phyloP scores from a whole-genome alignment of 2,888 invertebrate species.

The Apamea sordens region DNA sequence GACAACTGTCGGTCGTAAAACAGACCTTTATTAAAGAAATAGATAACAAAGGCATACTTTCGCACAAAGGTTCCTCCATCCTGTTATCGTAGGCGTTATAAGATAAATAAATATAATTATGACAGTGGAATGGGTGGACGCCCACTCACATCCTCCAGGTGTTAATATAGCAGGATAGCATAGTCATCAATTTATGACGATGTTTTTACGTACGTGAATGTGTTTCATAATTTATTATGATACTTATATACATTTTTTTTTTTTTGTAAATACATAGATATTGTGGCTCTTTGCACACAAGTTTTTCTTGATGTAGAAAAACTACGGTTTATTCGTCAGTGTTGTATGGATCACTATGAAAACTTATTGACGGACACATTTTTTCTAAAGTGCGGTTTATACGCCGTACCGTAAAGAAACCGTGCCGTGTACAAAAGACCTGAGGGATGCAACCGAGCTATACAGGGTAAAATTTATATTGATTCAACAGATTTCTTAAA shows the following conservation, averaged over 20 bases:
- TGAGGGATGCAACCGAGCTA: too few species aligned
- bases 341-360: neutral
- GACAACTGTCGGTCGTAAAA: neutral
- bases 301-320: neutral
- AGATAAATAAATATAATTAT: constrained; percentile 12
- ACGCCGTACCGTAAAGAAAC: neutral
- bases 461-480: too few species aligned
- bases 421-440: neutral
- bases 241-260: too few species aligned
- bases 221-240: neutral
- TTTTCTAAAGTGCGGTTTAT: too few species aligned
- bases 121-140: too few species aligned
- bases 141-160: constrained; percentile 9
- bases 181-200: neutral
- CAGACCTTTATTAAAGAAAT: neutral
- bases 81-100: neutral
- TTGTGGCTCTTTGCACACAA: neutral
- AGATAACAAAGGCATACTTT: constrained; percentile 7
- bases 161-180: neutral
- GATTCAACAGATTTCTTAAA: too few species aligned
- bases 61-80: neutral
- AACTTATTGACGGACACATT: neutral
- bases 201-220: neutral
- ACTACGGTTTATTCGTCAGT: neutral
- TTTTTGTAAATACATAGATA: too few species aligned